phyloP scores from a whole-genome alignment of 37 sponge, comb jelly and placozoan species.

The Hormiphora californensis region DNA sequence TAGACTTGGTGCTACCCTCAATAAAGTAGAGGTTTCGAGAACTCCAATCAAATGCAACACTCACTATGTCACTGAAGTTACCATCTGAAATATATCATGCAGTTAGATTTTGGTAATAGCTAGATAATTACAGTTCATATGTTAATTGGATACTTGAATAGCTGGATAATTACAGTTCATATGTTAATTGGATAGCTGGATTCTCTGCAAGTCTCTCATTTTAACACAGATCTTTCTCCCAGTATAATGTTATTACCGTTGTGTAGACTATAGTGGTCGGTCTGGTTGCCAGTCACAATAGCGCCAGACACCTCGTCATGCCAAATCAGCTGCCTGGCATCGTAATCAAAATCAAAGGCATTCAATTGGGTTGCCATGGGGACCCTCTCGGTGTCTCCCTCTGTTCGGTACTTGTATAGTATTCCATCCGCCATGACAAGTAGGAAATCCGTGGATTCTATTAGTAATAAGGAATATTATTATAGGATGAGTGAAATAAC shows the following conservation, averaged over 20 bases:
- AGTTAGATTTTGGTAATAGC: too few relatives aligned
- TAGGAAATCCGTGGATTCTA: constrained; percentile 2
- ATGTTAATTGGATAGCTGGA: too few relatives aligned
- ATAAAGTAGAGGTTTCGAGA: constrained; percentile 29
- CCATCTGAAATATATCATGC: constrained; percentile 21
- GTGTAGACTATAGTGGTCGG: background rate
- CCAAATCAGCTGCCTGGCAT: background rate
- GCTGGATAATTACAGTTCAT: too few relatives aligned
- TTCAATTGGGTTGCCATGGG: background rate
- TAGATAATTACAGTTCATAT: too few relatives aligned
- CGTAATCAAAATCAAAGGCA: constrained; percentile 11
- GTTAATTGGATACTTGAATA: too few relatives aligned
- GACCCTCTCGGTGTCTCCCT: background rate
- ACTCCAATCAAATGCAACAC: constrained; percentile 27
- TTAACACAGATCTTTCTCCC: too few relatives aligned
- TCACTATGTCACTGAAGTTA: constrained; percentile 4
- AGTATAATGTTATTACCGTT: too few relatives aligned
- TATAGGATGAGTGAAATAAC: too few relatives aligned
- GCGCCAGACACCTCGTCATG: background rate
- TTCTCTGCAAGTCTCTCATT: too few relatives aligned
- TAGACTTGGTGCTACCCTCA: constrained; percentile 14
- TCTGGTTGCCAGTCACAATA: background rate
- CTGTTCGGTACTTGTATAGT: constrained; percentile 3
- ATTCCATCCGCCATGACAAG: background rate
- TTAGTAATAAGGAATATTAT: too few relatives aligned